Percentiles rank a stretch among this genome's conserved stretches.
phyloP scores from a whole-genome alignment of 1,140 invertebrate species.

The Ooceraea biroi region DNA sequence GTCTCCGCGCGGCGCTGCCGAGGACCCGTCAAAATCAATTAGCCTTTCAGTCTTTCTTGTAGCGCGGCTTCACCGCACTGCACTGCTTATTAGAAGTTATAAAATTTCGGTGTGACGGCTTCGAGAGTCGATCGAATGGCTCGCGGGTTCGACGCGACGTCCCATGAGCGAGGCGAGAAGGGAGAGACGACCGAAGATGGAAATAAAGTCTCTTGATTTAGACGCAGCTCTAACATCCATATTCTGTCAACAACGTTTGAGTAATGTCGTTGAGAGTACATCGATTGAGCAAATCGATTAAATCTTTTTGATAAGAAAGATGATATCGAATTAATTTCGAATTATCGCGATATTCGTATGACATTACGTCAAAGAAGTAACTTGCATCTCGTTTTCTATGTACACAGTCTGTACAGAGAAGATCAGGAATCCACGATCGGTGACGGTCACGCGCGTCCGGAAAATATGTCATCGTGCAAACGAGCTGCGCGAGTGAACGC shows the following conservation, averaged over 20 bases:
- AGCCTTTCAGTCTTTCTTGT: conserved; percentile 73
- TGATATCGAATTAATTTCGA: not conserved
- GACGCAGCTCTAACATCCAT: not conserved
- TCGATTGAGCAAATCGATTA: not conserved
- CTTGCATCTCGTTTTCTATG: not conserved
- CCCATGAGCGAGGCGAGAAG: conserved; percentile 8
- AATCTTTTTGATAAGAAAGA: not conserved
- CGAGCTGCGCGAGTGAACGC: conserved; percentile 41
- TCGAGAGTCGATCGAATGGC: conserved; percentile 65
- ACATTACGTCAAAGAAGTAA: not conserved
- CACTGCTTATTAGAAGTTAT: conserved; percentile 78
- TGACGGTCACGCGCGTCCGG: not conserved
- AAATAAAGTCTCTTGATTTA: conserved; percentile 23
- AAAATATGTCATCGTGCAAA: conserved; percentile 67
- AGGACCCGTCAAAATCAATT: conserved; percentile 79
- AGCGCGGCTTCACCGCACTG: conserved; percentile 68
- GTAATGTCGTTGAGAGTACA: too few species aligned
- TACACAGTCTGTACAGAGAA: not conserved
- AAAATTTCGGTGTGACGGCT: conserved; percentile 75
- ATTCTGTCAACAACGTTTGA: not conserved
- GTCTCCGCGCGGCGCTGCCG: conserved; percentile 64
- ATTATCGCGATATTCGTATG: too few species aligned
- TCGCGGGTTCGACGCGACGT: conserved; percentile 25
- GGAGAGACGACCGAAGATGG: not conserved
- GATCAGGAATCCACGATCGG: not conserved